Percentiles rank a stretch among this genome's conserved stretches.
Conservation (phyloP, 2,888 invertebrate species). For the Globia sparganii region DNA sequence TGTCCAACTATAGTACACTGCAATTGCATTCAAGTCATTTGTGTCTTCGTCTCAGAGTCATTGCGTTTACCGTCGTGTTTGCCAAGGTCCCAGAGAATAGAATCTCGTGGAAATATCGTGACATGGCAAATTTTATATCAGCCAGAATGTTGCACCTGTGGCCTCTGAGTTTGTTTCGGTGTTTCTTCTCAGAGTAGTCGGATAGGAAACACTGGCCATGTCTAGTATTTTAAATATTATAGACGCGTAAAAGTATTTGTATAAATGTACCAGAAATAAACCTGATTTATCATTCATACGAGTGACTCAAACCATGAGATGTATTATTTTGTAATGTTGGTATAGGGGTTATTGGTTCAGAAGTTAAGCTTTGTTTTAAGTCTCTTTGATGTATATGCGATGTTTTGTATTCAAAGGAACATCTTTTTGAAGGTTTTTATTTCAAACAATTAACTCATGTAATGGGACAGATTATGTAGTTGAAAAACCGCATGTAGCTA, state of each 20-base stretch:
- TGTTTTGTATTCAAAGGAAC: background rate
- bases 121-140: background rate
- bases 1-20: too few relatives aligned
- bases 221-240: background rate
- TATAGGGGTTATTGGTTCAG: background rate
- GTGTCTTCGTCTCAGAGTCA: background rate
- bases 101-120: background rate
- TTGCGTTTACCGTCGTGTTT: background rate
- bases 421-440: conserved; percentile 4
- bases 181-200: background rate
- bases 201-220: background rate
- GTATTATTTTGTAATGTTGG: background rate
- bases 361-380: background rate
- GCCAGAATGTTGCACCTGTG: background rate
- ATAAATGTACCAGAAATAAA: background rate
- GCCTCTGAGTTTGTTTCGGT: background rate
- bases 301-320: background rate
- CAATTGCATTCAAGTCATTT: conserved; percentile 9
- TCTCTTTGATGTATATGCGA: background rate
- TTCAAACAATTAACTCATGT: conserved; percentile 15
- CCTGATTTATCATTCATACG: background rate
- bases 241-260: background rate
- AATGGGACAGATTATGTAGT: conserved; percentile 15
- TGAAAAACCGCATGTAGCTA: conserved; percentile 10
- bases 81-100: conserved; percentile 7